A percentile compares a stretch with the other conserved stretches of the same genome.
Conservation (phyloP, 2,797 vertebrate species). For the Sebastes itinus region DNA sequence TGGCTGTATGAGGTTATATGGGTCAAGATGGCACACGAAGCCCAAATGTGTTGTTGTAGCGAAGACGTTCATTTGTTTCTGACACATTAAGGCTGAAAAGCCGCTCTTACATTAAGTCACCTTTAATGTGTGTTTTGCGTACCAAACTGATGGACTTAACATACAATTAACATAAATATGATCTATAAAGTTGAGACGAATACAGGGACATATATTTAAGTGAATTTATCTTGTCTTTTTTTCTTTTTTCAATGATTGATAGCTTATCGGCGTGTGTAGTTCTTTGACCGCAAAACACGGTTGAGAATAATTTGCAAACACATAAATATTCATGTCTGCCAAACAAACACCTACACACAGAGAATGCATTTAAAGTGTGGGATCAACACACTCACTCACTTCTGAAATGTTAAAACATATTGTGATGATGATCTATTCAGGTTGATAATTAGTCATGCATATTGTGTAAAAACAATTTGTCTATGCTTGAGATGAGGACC, state of each 20-base stretch:
- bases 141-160: not conserved
- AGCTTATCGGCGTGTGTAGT: not conserved
- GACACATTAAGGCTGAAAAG: not conserved
- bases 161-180: not conserved
- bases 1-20: not conserved
- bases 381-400: not conserved
- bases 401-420: not conserved
- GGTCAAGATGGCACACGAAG: constrained; percentile 2
- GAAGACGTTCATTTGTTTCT: not conserved
- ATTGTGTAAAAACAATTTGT: not conserved
- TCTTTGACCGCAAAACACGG: not conserved
- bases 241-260: not conserved
- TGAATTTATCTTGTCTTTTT: not conserved
- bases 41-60: not conserved
- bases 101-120: not conserved
- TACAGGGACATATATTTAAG: not conserved
- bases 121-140: not conserved
- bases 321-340: constrained; percentile 23
- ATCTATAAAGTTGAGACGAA: not conserved
- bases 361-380: not conserved
- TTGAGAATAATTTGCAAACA: constrained; percentile 18
- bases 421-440: not conserved
- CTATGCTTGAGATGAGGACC: not conserved
- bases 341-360: not conserved
- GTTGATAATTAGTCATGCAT: not conserved